Evolutionary conservation across 2,797 vertebrate species (phyloP).

Genomic region (Taenioides sp.): DNA sequence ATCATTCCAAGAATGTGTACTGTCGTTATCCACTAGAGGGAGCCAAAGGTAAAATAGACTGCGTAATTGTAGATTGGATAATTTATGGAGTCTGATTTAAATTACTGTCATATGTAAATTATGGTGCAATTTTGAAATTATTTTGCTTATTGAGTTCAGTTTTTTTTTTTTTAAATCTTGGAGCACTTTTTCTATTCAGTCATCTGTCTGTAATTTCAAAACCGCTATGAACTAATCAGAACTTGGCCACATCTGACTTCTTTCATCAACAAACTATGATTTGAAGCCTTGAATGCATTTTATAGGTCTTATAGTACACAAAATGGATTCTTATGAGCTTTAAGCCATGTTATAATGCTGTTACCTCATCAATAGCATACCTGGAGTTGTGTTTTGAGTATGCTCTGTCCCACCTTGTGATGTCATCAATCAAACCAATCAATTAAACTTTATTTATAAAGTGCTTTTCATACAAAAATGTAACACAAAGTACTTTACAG

Average conservation of each 20-base stretch:
- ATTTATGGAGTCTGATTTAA: too few species aligned
- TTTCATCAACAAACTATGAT: slow-evolving; percentile 3
- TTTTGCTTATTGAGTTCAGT: not conserved
- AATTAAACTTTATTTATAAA: too few species aligned
- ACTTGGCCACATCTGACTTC: not conserved
- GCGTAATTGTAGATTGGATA: too few species aligned
- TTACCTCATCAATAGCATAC: too few species aligned
- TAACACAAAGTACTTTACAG: too few species aligned
- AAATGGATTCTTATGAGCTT: too few species aligned
- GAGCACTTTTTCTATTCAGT: not conserved
- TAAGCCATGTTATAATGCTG: too few species aligned
- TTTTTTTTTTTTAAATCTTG: not conserved
- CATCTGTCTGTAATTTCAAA: not conserved
- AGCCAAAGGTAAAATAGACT: not conserved
- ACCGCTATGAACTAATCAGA: not conserved
- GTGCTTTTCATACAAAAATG: too few species aligned
- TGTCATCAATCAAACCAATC: too few species aligned
- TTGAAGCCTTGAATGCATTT: not conserved
- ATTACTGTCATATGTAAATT: slow-evolving; percentile 1
- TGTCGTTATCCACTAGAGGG: not conserved
- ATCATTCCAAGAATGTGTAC: not conserved
- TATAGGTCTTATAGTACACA: too few species aligned
- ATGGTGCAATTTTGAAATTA: not conserved
- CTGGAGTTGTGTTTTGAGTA: too few species aligned
- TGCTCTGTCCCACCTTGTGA: too few species aligned